Base-by-base conservation (phyloP, 2,113 vertebrate genomes). In the Formicarius rufipectus region DNA sequence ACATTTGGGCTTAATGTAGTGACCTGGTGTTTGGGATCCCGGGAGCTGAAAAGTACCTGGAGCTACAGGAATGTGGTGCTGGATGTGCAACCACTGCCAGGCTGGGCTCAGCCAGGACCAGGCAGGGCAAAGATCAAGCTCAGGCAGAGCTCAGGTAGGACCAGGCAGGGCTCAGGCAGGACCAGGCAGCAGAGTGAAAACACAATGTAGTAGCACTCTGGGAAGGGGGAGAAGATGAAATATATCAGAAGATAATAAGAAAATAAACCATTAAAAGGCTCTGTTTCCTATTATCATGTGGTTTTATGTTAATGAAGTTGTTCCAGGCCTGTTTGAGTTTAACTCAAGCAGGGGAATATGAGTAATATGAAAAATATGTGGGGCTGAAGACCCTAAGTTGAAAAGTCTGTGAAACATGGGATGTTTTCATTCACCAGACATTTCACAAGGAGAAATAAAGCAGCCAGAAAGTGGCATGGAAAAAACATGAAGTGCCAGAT, bases 241-340 rank as follows among this genome's bases (percentile, higher is more conserved):
- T 97, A 96, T 97, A 96, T 97, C 97, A 96, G 81, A 96, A 97
- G 97, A 97, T 97, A 97, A 97, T 97, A 97, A 94, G 95, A 97
- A 97, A 97, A 97, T 97, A 97, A 97, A 97, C 97, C 97, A 97
- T 97, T 97, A 97, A 97, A 96, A 93, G 76, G 94, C 84, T 97
- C 97, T 97, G 97, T 96, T 97, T 97, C 94, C 93, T 90, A 97
- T 97, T 97, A 97, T 97, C 97, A 97, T 97, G 97, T 97, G 97
- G 97, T 97, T 97, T 97, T 97, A 97, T 97, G 97, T 97, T 97
- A 97, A 97, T 97, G 97, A 97, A 97, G 97, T 97, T 97, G 97
- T 97, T 97, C 97, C 97, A 97, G 96, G 95, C 90, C 96, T 95
- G 96, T 96, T 96, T 95, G 96, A 96, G 96, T 97, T 97, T 97